A percentile compares a stretch with the other conserved stretches of the same genome.
These are phyloP conservation scores for Danio albolineatus DNA, from an alignment of 2,797 vertebrate genomes.

Conservation along the genomic window DNA sequence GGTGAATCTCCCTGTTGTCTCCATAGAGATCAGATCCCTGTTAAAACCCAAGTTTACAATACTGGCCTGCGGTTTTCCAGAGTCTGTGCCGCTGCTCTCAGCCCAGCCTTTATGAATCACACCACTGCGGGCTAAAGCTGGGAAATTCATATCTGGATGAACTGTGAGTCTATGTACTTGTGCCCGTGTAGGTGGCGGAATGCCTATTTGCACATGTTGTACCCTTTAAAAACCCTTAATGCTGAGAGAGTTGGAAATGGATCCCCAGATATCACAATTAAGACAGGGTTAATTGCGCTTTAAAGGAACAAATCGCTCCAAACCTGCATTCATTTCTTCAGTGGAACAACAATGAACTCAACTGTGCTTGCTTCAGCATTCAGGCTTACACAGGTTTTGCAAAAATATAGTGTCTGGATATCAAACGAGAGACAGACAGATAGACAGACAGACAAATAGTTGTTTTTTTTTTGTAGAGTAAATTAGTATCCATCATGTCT, in stretches of 20 bases:
- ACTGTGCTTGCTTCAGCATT: too few relatives aligned
- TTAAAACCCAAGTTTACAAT: slow-evolving; percentile 4
- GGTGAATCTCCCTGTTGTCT: slow-evolving; percentile 47
- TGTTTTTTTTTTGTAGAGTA: too few relatives aligned
- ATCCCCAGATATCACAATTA: not conserved
- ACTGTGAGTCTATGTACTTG: not conserved
- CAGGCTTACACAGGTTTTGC: too few relatives aligned
- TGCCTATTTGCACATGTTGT: not conserved
- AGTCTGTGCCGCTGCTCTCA: slow-evolving; percentile 12
- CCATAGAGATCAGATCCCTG: slow-evolving; percentile 37
- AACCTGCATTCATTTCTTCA: not conserved
- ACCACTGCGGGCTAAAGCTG: slow-evolving; percentile 9
- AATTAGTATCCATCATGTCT: too few relatives aligned
- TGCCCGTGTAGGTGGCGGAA: slow-evolving; percentile 23
- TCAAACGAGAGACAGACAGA: too few relatives aligned
- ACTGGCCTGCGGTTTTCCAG: not conserved
- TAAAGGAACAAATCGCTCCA: not conserved
- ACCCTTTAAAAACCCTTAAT: slow-evolving; percentile 16
- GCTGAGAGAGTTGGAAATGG: not conserved
- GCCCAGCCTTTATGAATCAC: slow-evolving; percentile 43
- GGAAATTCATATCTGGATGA: slow-evolving; percentile 13
- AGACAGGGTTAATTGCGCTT: not conserved
- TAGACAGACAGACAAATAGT: too few relatives aligned
- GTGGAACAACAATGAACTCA: too few relatives aligned
- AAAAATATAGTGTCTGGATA: too few relatives aligned